Base-by-base conservation (phyloP, 2,888 invertebrate species). In the Epinotia demarniana region DNA sequence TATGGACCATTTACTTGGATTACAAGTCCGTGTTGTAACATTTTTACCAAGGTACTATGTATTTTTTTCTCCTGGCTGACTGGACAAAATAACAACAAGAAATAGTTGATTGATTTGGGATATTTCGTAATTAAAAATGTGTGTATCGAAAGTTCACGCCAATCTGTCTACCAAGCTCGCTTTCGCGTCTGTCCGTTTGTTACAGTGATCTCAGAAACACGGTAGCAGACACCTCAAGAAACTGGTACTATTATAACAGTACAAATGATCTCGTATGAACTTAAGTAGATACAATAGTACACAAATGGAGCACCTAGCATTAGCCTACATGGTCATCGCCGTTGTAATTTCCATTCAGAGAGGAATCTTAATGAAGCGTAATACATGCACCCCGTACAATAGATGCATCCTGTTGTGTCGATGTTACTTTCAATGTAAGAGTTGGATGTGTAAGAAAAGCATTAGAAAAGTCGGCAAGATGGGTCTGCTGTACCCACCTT, bases 321-420 rank as follows among this genome's bases (percentile, higher is more conserved):
- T 66, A 66, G 60, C 75, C 75, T 75, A 71, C 64, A 71, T 75
- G 75, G 58, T 39, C 70, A 71, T 16, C 53, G 64, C 49, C 39
- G 46, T 74, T 60, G 57, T 75, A 60, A 75, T 75, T 75, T 71
- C 75, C 64, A 60, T 66, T 70, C 53, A 53, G 43, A 18, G 39
- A 66, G 70, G 64, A 66, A 70, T 70, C 69, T 60, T 75, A 75
- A 75, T 71, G 60, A 75, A 63, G 64, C 55, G 9, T 57, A 75
- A 46, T 66, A 75, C 60, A 75, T 75, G 75, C 75, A 75, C 74
- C 74, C 74, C 70, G 64, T 53, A 60, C 58, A 39, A n/a, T 13
- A 53, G 63, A 57, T 73, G 57, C 70, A 71, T 75, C 75, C 75
- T 70, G 64, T 60, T 64, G 58, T 69, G 58, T 27, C 23, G 11